Evolutionary conservation across 30 jellyfish, hydroid and myxozoan genomes (phyloP), one percentile per base, ranked within the genome.

Genomic region (Hydractinia symbiolongicarpus): DNA sequence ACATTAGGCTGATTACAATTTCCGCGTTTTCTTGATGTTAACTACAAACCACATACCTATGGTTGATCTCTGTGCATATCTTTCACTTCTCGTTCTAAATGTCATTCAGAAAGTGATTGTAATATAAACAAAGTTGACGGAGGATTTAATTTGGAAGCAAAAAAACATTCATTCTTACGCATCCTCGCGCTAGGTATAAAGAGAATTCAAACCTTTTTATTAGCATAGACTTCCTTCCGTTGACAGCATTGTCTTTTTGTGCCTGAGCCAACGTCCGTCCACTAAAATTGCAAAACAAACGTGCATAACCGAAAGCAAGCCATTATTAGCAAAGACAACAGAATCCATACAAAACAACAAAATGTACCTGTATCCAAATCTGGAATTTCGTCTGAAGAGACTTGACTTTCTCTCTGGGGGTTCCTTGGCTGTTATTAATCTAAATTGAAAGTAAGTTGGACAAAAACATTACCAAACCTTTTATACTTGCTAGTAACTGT

Each of bases 41-140:
- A 52, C 50, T 11, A 11, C 19, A 50, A 85, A 55, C 5, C 20
- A 54, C 78, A 40, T 83, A 87, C 96, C 96, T 50, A 93, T 87
- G 13, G 98, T 93, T 4, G 98, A 93, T n/a, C 96, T 79, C 74
- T 84, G 96, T 15, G 98, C 98, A 55, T 81, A 91, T 82, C 98
- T 77, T 78, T 88, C 98, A 84, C 96, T 87, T 72, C 98, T 79
- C 53, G 98, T 77, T 79, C 98, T 88, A 79, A 51, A 21, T 20
- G 55, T 30, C 44, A 30, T 30, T 0, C 44, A 30, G 44, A 30
- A 30, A 30, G 44, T 30, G 44, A 30, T 0, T 30, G 2, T 30
- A 30, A 30, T 30, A 2, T 30, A 30, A 30, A 30, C 44, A 30
- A 30, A 30, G 44, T 30, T 30, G 44, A 30, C 44, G 2, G 44